Base-by-base conservation (phyloP, 2,113 vertebrate genomes). In the Oryzias melastigma region DNA sequence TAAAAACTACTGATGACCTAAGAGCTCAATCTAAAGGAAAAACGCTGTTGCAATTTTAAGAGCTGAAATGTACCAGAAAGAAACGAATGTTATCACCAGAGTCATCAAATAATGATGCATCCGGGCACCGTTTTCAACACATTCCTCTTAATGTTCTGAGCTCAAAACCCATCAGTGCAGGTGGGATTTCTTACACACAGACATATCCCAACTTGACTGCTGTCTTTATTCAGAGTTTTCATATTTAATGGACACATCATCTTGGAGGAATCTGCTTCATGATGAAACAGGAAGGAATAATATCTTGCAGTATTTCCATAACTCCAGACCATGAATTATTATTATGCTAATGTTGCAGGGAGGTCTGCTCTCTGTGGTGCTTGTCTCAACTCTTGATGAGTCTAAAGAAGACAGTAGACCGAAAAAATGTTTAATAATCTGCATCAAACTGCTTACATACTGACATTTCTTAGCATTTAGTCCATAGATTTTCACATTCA, bases 291-390 rank as follows among this genome's bases (percentile, higher is more conserved):
- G 52, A 74, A 71, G 68, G 14, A 73, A 50, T 19, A 66, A 15
- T 52, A 65, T 76, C 73, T 67, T 62, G 65, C 14, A 16, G 16
- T 14, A 17, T 14, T 77, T 87, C 71, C 76, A 84, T 68, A 74
- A 79, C 71, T 68, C 46, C 55, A 51, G 62, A 54, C 65, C 74
- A 44, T 62, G 58, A 68, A 75, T 78, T 69, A 79, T 81, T 77
- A 77, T 80, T 81, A 85, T 87, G 86, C 69, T 80, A 86, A 84
- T 87, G 47, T 47, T 59, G 69, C 1, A 16, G 51, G 53, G 57
- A 52, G 52, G 42, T 57, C 68, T 46, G 54, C 56, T 52, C n/a
- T 1, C 65, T 46, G 20, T 81, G 71, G 78, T 81, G 82, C 65
- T 71, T 50, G 46, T 43, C 43, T 55, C 1, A 12, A 49, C 62